Evolutionary conservation across 1,140 invertebrate genomes (phyloP).

Genomic region (Triops cancriformis): DNA sequence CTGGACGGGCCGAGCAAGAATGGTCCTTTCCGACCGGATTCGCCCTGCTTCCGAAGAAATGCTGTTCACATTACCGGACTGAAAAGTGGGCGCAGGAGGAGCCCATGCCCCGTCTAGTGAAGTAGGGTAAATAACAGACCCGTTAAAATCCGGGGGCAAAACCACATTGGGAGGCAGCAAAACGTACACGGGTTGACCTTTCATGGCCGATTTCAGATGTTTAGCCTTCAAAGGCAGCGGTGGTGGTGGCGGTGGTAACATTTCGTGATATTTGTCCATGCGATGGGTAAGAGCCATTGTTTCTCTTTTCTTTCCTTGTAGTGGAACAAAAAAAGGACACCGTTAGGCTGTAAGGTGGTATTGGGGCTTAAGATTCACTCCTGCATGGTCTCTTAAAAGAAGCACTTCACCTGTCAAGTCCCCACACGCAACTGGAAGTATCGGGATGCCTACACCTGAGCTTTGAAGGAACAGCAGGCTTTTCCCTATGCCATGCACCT

Average conservation of each 20-base stretch:
- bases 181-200: conserved; percentile 19
- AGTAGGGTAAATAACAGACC: conserved; percentile 5
- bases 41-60: background rate
- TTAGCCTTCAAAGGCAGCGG: conserved; percentile 24
- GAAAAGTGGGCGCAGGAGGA: background rate
- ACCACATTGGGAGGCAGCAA: conserved; percentile 14
- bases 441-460: background rate
- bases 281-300: conserved; percentile 26
- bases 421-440: background rate
- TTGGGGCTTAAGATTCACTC: background rate
- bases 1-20: background rate
- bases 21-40: background rate
- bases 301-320: background rate
- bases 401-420: conserved; percentile 2
- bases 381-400: too few relatives aligned
- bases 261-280: conserved; percentile 25
- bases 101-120: background rate
- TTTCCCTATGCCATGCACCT: background rate
- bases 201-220: conserved; percentile 22
- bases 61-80: background rate
- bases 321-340: background rate
- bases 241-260: conserved; percentile 21
- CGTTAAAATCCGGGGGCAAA: conserved; percentile 9
- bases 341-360: background rate
- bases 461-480: background rate